Evolutionary conservation across 2,797 vertebrate genomes (phyloP).

Genomic region (Odontamblyopus rebecca): DNA sequence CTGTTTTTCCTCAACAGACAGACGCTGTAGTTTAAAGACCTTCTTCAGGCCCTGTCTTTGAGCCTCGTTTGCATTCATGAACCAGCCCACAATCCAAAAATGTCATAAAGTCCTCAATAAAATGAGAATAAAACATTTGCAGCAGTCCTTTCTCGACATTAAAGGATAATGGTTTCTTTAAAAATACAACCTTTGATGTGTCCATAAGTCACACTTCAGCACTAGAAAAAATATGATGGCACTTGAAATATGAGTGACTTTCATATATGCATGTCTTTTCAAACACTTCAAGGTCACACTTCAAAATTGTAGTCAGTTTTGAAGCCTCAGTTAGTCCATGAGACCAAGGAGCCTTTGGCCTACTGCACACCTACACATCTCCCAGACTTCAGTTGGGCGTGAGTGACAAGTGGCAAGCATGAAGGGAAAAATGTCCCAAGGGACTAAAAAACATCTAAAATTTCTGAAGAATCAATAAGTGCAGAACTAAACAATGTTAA

Average conservation of each 20-base stretch:
- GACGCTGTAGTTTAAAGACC: not conserved
- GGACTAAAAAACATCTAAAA: too few species aligned
- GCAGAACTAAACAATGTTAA: too few species aligned
- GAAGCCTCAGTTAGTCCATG: not conserved
- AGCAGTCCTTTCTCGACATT: not conserved
- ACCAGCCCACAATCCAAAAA: not conserved
- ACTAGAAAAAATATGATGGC: not conserved
- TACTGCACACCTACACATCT: too few species aligned
- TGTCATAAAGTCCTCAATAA: not conserved
- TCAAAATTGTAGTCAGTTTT: not conserved
- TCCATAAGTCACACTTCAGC: not conserved
- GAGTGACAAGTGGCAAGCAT: too few species aligned
- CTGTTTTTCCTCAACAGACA: too few species aligned
- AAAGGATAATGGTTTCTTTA: not conserved
- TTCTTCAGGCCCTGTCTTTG: not conserved
- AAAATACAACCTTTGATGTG: not conserved
- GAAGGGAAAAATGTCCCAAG: too few species aligned
- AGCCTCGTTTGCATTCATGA: not conserved
- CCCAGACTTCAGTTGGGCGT: too few species aligned
- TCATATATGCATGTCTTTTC: too few species aligned
- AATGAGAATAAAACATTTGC: not conserved
- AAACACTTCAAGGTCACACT: too few species aligned
- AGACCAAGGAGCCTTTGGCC: too few species aligned
- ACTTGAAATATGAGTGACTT: too few species aligned
- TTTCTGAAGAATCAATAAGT: too few species aligned